A percentile compares a stretch with the other conserved stretches of the same genome.
These are phyloP conservation scores for Euplexia lucipara DNA, from an alignment of 2,888 invertebrate species.

Conservation along the genomic window DNA sequence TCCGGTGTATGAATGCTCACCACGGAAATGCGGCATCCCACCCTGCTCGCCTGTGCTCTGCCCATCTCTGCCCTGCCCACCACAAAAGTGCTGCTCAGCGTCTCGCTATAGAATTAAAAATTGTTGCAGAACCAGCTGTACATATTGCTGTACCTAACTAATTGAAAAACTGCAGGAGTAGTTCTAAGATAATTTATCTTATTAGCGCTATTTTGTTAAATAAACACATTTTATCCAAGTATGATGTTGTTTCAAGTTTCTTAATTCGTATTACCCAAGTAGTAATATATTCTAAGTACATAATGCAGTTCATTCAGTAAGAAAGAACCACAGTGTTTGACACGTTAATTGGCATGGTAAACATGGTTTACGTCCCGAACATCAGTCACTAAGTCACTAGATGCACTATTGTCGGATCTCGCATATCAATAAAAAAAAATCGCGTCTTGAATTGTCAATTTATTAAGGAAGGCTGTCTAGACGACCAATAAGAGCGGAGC, in stretches of 20 bases:
- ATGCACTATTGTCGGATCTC: no score
- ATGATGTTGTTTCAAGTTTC: slow-evolving; percentile 35
- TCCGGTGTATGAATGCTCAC: slow-evolving; percentile 66
- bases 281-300: no score
- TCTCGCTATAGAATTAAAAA: slow-evolving; percentile 52
- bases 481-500: no score
- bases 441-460: no score
- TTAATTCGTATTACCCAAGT: not conserved
- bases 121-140: slow-evolving; percentile 67
- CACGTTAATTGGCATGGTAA: no score
- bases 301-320: no score
- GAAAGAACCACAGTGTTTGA: no score
- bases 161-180: slow-evolving; percentile 31
- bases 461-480: no score
- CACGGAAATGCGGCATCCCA: slow-evolving; percentile 58
- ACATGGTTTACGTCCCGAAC: no score
- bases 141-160: slow-evolving; percentile 59
- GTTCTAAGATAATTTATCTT: slow-evolving; percentile 26
- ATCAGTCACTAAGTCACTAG: no score
- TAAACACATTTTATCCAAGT: slow-evolving; percentile 31
- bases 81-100: slow-evolving; percentile 45
- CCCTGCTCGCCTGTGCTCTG: slow-evolving; percentile 63
- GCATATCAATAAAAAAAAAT: no score
- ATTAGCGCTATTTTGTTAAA: slow-evolving; percentile 36
- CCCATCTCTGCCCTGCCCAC: slow-evolving; percentile 53